Conservation (phyloP, 2,888 invertebrate genomes). For the Himalopsyche japonica region DNA sequence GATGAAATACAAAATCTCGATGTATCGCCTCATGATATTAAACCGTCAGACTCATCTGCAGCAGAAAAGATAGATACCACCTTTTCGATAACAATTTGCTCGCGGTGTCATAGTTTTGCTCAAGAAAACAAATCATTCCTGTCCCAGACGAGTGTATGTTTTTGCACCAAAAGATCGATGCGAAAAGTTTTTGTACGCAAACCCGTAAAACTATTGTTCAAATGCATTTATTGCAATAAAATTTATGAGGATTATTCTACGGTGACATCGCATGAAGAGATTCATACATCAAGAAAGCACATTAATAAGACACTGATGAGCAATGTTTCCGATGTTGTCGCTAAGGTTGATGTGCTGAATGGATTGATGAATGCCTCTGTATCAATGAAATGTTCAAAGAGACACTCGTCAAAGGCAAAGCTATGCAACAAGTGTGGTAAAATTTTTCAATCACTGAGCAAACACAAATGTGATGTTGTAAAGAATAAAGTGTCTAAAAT, state of each 20-base stretch:
- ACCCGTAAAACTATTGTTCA: not conserved
- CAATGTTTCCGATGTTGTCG: no score
- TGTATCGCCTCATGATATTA: not conserved
- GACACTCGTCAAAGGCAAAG: not conserved
- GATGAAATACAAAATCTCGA: no score
- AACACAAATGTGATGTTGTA: constrained; percentile 16
- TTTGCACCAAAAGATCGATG: not conserved
- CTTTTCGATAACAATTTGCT: not conserved
- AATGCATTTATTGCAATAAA: not conserved
- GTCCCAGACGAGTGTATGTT: not conserved
- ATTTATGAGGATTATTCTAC: not conserved
- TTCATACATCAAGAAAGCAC: not conserved
- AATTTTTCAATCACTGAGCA: constrained; percentile 2
- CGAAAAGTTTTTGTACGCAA: not conserved
- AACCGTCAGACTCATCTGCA: not conserved
- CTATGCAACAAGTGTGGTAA: constrained; percentile 20
- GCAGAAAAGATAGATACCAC: not conserved
- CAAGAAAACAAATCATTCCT: not conserved
- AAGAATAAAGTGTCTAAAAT: not conserved
- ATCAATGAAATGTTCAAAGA: not conserved
- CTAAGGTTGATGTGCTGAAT: no score
- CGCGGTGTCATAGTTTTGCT: not conserved
- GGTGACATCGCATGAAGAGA: not conserved
- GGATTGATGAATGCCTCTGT: no score
- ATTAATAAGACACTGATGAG: no score